Evolutionary conservation across 2,797 vertebrate species (phyloP), one percentile per base, ranked within the genome.

Genomic region (Cichlasoma orientale): DNA sequence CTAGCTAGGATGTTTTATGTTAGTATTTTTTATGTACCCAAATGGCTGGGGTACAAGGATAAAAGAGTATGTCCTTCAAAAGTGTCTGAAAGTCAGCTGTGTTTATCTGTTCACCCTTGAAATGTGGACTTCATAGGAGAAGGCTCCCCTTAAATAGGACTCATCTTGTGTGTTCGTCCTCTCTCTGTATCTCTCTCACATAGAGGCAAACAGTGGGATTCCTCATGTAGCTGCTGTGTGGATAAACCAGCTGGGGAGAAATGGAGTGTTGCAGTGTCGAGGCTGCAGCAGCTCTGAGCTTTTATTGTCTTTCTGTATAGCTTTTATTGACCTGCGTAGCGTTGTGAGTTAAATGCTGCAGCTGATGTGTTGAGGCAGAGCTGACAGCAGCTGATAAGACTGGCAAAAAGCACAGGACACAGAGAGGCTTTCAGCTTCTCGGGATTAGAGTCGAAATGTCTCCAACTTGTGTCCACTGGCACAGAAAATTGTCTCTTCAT

Each of bases 181-280:
- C 14, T 36, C 8, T 57, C 50, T 56, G 23, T 44, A 16, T 41
- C 25, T 0, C 16, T 5, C 13, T 47, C 27, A 21, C 36, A 23
- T 41, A 4, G 13, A 13, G 10, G 7, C 23, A 44, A 31, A 73
- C 55, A 2, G 18, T 73, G 55, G 25, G 0, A 31, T 25, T 41
- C 38, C 4, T 23, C 4, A 1, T 66, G 16, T 36, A 13, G 38
- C 36, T 55, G 50, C 27, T 27, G 18, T 3, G 1, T 29, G 29
- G 56, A 50, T 44, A n/a, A 44, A 63, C 29, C 70, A 72, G 56
- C 50, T 63, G 69, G 69, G 61, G 50, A 25, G 56, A 71, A 77
- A 72, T 56, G 4, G 50, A 33, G n/a, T 16, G 9, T 69, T 57
- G 23, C 52, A 23, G 52, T 21, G 25, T 76, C 13, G 41, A 56